Conservation (phyloP, 1,140 invertebrate species). For the Lepidurus packardi region DNA sequence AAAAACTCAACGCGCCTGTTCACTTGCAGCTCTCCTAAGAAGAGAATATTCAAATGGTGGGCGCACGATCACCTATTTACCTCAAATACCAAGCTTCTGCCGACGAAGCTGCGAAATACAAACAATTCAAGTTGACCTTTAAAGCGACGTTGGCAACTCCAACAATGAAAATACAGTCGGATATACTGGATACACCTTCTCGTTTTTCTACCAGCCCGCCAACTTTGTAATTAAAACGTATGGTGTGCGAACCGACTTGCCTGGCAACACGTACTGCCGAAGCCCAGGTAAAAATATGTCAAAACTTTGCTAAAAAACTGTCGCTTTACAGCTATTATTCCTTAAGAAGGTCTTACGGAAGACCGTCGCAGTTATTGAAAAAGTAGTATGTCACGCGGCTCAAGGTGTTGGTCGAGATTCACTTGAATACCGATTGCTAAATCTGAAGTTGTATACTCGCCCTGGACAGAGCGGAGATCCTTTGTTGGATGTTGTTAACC, state of each 20-base stretch:
- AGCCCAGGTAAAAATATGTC: conserved; percentile 51
- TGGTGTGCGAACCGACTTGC: conserved; percentile 50
- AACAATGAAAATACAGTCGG: too few species aligned
- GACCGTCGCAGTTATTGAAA: conserved; percentile 60
- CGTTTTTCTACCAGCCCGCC: too few species aligned
- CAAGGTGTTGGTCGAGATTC: conserved; percentile 60
- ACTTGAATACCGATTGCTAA: conserved; percentile 45
- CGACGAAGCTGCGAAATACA: too few species aligned
- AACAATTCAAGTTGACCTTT: too few species aligned
- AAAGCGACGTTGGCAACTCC: too few species aligned
- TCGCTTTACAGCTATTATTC: not conserved
- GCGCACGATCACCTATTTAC: too few species aligned
- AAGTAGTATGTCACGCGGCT: conserved; percentile 75
- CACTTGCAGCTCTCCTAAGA: too few species aligned
- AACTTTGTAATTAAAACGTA: too few species aligned
- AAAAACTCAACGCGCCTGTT: too few species aligned
- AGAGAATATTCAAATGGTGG: too few species aligned
- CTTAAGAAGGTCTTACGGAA: conserved; percentile 55
- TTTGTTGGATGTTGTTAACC: conserved; percentile 20
- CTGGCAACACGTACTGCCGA: conserved; percentile 55
- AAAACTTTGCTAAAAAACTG: not conserved
- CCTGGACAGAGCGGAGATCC: conserved; percentile 42
- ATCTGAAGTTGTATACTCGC: conserved; percentile 41
- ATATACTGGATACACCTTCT: too few species aligned
- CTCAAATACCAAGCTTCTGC: too few species aligned